Conservation (phyloP, 2,888 invertebrate species). For the Prosapia bicincta region DNA sequence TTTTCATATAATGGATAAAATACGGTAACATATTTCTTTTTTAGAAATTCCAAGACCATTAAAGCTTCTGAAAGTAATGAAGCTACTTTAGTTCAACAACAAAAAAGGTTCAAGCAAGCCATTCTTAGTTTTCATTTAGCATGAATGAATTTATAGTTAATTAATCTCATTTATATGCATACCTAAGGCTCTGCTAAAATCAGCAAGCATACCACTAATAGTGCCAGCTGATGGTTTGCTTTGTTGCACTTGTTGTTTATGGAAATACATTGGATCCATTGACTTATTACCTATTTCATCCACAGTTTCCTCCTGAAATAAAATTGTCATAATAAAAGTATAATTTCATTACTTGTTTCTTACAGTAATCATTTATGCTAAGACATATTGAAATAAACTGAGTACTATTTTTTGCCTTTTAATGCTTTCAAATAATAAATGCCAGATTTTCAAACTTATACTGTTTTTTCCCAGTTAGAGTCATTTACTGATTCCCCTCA, state of each 20-base stretch:
- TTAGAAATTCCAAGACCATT: too few species aligned
- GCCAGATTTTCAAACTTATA: too few species aligned
- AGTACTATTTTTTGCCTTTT: too few species aligned
- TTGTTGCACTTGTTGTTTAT: slow-evolving; percentile 45
- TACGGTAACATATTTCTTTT: too few species aligned
- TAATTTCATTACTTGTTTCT: too few species aligned
- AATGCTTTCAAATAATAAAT: too few species aligned
- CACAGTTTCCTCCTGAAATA: slow-evolving; percentile 26
- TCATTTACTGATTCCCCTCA: too few species aligned
- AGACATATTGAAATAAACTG: too few species aligned
- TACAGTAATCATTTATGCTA: too few species aligned
- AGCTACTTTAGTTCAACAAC: background rate
- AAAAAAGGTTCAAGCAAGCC: background rate
- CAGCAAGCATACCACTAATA: slow-evolving; percentile 49
- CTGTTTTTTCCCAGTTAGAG: too few species aligned
- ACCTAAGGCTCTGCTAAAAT: slow-evolving; percentile 50
- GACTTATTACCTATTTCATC: slow-evolving; percentile 29
- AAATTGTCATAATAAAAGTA: background rate
- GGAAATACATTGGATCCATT: slow-evolving; percentile 22
- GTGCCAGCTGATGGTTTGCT: slow-evolving; percentile 42
- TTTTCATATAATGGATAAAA: too few species aligned
- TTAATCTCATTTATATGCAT: slow-evolving; percentile 29
- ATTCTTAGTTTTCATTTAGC: background rate
- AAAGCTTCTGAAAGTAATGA: background rate
- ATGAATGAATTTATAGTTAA: too few species aligned